phyloP scores from a whole-genome alignment of 1,140 invertebrate genomes.

The Campodea augens region DNA sequence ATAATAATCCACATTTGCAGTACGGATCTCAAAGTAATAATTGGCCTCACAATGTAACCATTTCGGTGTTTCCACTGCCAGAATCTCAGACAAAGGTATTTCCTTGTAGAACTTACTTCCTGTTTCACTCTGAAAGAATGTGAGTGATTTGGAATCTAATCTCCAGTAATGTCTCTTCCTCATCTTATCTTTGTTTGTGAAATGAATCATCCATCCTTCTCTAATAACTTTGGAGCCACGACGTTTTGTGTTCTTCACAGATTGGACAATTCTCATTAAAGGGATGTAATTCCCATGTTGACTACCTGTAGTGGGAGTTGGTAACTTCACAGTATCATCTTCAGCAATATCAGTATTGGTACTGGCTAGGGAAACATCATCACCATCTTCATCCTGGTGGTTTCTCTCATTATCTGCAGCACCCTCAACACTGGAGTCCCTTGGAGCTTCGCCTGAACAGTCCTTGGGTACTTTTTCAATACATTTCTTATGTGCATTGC shows the following conservation, averaged over 20 bases:
- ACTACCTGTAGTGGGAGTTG: too few relatives aligned
- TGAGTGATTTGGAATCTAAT: constrained; percentile 86
- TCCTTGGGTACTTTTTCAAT: constrained; percentile 84
- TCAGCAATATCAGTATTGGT: too few relatives aligned
- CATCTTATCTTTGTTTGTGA: constrained; percentile 64
- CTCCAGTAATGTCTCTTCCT: constrained; percentile 89
- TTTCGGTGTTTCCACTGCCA: constrained; percentile 56
- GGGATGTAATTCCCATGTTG: constrained; percentile 91
- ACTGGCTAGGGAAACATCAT: too few relatives aligned
- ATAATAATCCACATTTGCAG: constrained; percentile 67
- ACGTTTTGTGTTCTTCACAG: constrained; percentile 90
- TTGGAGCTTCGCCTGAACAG: constrained; percentile 64
- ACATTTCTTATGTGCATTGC: constrained; percentile 96
- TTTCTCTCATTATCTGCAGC: too few relatives aligned
- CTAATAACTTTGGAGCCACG: constrained; percentile 74
- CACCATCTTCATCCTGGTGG: too few relatives aligned
- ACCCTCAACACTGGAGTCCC: constrained; percentile 21
- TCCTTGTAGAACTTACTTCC: constrained; percentile 89
- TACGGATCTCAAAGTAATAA: constrained; percentile 77
- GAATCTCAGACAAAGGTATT: constrained; percentile 71
- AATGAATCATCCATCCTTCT: constrained; percentile 96
- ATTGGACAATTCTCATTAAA: constrained; percentile 94
- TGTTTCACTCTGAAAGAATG: constrained; percentile 71
- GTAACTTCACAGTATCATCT: constrained; percentile 15
- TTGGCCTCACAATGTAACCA: constrained; percentile 45